Percentiles rank a stretch among this genome's conserved stretches.
Evolutionary conservation across 2,797 vertebrate species (phyloP).

Genomic region (Danio tinwini): DNA sequence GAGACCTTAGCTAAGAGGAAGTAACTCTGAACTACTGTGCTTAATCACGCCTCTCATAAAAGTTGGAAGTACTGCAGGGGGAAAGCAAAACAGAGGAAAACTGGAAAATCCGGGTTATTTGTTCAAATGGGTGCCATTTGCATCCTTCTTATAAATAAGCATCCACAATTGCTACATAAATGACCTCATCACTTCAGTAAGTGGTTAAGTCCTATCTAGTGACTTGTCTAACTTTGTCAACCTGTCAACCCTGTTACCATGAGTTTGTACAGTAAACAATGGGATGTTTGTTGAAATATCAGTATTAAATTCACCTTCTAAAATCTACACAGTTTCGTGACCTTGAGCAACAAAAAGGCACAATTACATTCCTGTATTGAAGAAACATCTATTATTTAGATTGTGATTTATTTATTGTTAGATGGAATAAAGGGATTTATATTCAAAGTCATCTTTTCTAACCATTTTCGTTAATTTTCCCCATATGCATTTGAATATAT

Average conservation of each 20-base stretch:
- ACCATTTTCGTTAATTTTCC: not conserved
- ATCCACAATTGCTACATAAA: not conserved
- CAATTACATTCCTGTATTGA: not conserved
- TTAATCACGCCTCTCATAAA: constrained; percentile 77
- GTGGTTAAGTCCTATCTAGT: not conserved
- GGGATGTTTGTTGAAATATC: not conserved
- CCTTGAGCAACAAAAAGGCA: not conserved
- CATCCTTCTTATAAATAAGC: not conserved
- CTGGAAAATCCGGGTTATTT: not conserved
- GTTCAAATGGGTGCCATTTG: not conserved
- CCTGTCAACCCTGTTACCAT: not conserved
- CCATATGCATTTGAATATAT: not conserved
- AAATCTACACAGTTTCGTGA: not conserved
- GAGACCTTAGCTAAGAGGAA: constrained; percentile 65
- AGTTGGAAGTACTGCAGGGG: constrained; percentile 54
- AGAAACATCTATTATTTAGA: not conserved
- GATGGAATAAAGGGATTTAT: not conserved
- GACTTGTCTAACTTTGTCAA: not conserved
- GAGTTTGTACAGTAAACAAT: not conserved
- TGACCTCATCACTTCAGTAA: not conserved
- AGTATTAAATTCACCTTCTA: not conserved
- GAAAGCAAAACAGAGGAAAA: not conserved
- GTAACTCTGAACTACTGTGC: constrained; percentile 60
- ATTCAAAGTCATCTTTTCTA: not conserved
- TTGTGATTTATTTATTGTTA: not conserved